phyloP scores from a whole-genome alignment of 1,140 invertebrate species.

The Euwallacea fornicatus region DNA sequence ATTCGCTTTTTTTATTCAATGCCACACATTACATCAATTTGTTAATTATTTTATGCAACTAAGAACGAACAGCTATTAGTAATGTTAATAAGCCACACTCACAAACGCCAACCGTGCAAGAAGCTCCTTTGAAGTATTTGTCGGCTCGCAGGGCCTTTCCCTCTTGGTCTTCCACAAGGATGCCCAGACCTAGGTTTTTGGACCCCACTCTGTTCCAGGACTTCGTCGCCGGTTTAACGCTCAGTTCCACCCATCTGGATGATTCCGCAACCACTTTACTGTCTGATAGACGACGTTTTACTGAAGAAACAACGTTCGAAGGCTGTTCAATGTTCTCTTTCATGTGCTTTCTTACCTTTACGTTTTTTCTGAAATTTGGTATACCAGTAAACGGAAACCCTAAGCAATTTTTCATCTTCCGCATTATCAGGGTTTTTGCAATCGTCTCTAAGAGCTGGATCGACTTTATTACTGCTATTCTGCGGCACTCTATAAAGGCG shows the following conservation, averaged over 20 bases:
- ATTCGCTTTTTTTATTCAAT: not conserved
- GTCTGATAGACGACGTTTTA: constrained; percentile 46
- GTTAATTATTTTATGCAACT: not conserved
- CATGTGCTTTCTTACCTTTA: constrained; percentile 52
- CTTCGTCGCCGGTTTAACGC: constrained; percentile 45
- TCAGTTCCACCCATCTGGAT: constrained; percentile 48
- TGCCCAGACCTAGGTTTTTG: constrained; percentile 61
- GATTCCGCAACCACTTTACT: constrained; percentile 47
- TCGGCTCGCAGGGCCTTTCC: constrained; percentile 58
- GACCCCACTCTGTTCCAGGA: constrained; percentile 53
- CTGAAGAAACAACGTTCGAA: constrained; percentile 31
- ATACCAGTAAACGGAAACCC: constrained; percentile 65
- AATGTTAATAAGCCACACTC: constrained; percentile 48
- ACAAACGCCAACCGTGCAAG: constrained; percentile 54
- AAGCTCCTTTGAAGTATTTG: constrained; percentile 58
- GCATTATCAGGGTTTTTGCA: constrained; percentile 47
- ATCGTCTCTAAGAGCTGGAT: constrained; percentile 34
- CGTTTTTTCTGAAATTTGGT: constrained; percentile 59
- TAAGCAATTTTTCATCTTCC: constrained; percentile 61
- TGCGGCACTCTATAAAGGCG: constrained; percentile 59
- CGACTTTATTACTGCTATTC: constrained; percentile 47
- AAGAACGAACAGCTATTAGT: constrained; percentile 11
- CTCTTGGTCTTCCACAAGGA: constrained; percentile 66
- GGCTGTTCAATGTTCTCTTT: too few relatives aligned
- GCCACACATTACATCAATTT: not conserved